phyloP scores from a whole-genome alignment of 2,113 vertebrate genomes.

The Proteles cristata region DNA sequence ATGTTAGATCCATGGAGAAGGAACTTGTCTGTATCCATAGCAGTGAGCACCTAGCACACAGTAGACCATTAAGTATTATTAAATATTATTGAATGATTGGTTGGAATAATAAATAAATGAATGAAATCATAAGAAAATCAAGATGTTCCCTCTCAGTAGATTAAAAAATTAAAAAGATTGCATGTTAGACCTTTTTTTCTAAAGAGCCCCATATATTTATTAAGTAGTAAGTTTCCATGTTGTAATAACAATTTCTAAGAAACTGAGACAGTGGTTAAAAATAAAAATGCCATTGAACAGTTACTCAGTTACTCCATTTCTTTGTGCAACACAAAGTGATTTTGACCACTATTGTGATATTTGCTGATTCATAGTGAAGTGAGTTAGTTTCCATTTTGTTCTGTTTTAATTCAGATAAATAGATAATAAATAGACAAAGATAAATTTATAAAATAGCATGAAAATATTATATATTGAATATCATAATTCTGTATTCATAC shows the following conservation, averaged over 20 bases:
- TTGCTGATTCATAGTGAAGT: conserved; percentile 1
- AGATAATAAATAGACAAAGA: no score
- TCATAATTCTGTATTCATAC: not conserved
- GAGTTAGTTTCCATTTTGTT: not conserved
- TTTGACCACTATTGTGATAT: not conserved
- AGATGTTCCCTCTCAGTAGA: not conserved
- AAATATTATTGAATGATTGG: not conserved
- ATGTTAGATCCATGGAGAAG: not conserved
- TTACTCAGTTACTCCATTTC: not conserved
- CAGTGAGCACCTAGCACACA: not conserved
- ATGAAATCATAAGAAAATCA: not conserved
- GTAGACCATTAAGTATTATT: not conserved
- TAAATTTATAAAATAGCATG: not conserved
- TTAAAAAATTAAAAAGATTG: not conserved
- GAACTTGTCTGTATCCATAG: not conserved
- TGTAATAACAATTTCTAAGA: not conserved
- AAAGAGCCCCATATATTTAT: not conserved
- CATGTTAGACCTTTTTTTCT: not conserved
- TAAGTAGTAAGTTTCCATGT: not conserved
- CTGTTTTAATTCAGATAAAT: conserved; percentile 13
- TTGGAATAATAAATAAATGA: not conserved
- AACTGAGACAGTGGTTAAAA: not conserved
- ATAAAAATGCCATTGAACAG: not conserved
- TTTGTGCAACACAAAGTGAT: not conserved
- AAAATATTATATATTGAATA: not conserved